A percentile compares a stretch with the other conserved stretches of the same genome.
phyloP scores from a whole-genome alignment of 2,113 vertebrate genomes.

The Fulmarus glacialis region DNA sequence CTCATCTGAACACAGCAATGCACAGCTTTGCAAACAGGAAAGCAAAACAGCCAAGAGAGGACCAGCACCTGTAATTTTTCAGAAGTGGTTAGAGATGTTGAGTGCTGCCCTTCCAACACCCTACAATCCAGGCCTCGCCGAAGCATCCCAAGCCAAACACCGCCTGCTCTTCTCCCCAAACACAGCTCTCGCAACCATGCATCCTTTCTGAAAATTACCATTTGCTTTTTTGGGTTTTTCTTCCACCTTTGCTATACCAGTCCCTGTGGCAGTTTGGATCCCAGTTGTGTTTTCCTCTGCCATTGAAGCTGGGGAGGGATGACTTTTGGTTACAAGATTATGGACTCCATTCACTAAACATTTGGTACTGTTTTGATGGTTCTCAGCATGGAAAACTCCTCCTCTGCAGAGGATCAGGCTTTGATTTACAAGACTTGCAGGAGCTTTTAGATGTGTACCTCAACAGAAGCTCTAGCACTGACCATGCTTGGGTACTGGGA shows the following conservation, averaged over 20 bases:
- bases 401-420: background rate
- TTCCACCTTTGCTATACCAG: background rate
- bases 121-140: background rate
- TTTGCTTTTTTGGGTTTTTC: background rate
- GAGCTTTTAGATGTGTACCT: background rate
- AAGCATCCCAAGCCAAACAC: background rate
- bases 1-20: background rate
- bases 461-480: background rate
- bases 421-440: background rate
- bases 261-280: background rate
- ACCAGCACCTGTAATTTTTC: background rate
- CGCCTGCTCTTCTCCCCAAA: background rate
- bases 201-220: background rate
- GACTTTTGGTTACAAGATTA: background rate
- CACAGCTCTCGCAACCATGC: accelerated
- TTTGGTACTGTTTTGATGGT: background rate
- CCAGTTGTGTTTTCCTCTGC: background rate
- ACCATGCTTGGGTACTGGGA: background rate
- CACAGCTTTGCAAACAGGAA: background rate
- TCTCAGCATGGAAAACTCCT: background rate
- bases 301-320: background rate
- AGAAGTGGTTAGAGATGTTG: background rate
- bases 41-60: background rate
- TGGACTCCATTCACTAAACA: background rate
- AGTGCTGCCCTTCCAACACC: background rate